Conservation (phyloP, 2,113 vertebrate genomes). For the Pterocles orientalis region DNA sequence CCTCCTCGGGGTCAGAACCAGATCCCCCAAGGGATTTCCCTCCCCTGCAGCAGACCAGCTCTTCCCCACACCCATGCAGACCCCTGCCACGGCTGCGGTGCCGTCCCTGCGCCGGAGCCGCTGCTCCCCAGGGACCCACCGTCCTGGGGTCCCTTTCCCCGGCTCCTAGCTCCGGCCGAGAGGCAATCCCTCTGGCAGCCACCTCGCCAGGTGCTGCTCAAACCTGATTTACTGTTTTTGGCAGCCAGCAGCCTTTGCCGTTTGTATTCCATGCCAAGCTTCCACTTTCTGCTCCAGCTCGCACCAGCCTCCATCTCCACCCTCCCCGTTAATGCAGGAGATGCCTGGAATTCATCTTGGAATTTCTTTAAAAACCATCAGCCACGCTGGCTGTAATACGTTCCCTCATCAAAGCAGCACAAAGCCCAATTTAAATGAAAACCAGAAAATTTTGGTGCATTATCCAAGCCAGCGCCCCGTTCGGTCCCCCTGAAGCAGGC, state of each 20-base stretch:
- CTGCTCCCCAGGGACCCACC: too few species aligned
- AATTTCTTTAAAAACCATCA: slow-evolving; percentile 27
- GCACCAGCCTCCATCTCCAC: slow-evolving; percentile 34
- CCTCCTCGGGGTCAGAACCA: too few species aligned
- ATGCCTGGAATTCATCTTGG: slow-evolving; percentile 45
- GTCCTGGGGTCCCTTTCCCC: background rate
- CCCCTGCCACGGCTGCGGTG: too few species aligned
- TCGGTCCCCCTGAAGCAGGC: background rate
- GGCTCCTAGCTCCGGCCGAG: fast-evolving
- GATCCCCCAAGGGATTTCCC: too few species aligned
- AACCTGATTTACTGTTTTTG: slow-evolving; percentile 27
- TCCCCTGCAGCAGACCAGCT: too few species aligned
- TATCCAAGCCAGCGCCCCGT: background rate
- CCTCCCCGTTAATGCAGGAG: slow-evolving; percentile 30
- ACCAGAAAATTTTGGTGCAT: background rate
- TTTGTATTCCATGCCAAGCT: slow-evolving; percentile 54
- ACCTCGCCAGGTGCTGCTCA: background rate
- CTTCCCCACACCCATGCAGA: too few species aligned
- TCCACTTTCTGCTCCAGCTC: slow-evolving; percentile 51
- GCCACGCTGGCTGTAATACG: background rate
- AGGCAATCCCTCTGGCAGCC: background rate
- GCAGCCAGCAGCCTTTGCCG: slow-evolving; percentile 34
- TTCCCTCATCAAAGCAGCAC: slow-evolving; percentile 12
- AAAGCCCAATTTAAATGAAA: slow-evolving; percentile 60
- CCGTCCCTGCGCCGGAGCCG: too few species aligned